Percentiles rank a stretch among this genome's conserved stretches.
phyloP scores from a whole-genome alignment of 2,113 vertebrate genomes.

The Etheostoma cragini region DNA sequence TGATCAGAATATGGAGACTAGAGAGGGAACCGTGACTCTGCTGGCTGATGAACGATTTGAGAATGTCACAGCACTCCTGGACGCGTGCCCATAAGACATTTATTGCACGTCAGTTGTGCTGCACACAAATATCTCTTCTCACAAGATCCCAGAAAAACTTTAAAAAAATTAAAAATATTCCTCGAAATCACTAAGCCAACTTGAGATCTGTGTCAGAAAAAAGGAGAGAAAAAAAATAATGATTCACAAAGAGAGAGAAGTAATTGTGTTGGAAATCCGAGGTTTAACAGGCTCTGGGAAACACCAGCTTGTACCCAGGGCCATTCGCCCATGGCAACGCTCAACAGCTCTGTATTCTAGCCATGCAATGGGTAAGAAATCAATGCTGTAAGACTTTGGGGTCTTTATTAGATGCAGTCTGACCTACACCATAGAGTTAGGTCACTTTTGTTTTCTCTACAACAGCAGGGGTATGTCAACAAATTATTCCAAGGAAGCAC shows the following conservation, averaged over 20 bases:
- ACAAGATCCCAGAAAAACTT: background rate
- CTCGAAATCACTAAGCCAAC: conserved; percentile 8
- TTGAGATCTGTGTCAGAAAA: background rate
- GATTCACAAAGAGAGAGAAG: conserved; percentile 46
- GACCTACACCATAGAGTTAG: conserved; percentile 72
- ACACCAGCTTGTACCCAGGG: conserved; percentile 50
- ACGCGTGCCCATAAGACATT: conserved; percentile 26
- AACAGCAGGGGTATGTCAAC: conserved; percentile 77
- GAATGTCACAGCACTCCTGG: conserved; percentile 63
- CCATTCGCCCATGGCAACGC: conserved; percentile 63
- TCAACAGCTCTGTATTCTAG: conserved; percentile 63
- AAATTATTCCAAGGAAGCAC: conserved; percentile 75
- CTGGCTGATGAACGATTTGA: conserved; percentile 65
- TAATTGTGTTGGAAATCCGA: conserved; percentile 58
- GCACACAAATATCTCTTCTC: background rate
- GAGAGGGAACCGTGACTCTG: conserved; percentile 54
- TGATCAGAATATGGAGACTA: conserved; percentile 71
- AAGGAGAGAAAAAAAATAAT: conserved; percentile 31
- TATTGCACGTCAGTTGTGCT: conserved; percentile 13
- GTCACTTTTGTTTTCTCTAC: conserved; percentile 77
- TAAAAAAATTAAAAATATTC: conserved; percentile 5
- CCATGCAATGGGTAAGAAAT: conserved; percentile 66
- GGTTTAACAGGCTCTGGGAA: conserved; percentile 49
- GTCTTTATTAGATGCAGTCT: conserved; percentile 76
- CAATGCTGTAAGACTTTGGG: conserved; percentile 67